These are phyloP conservation scores for Orchesellides sinensis DNA, from an alignment of 2,888 invertebrate species.

Conservation along the genomic window DNA sequence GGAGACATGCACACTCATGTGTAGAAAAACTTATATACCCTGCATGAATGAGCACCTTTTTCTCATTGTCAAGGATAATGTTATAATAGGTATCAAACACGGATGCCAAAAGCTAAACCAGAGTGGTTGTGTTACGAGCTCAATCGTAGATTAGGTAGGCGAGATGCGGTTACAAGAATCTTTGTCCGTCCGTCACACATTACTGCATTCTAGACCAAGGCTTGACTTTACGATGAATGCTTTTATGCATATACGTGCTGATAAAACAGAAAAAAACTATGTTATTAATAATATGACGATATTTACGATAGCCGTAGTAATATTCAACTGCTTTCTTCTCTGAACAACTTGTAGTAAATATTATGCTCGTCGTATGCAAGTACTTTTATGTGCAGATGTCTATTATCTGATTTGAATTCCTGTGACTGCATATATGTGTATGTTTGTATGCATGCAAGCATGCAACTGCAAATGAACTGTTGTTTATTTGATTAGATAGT, in stretches of 20 bases:
- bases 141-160: conserved; percentile 14
- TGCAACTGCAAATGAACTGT: conserved; percentile 55
- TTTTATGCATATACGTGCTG: conserved; percentile 31
- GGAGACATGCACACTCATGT: conserved; percentile 8
- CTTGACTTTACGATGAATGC: conserved; percentile 25
- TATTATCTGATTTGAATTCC: too few relatives aligned
- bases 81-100: conserved; percentile 21
- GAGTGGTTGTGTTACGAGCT: conserved; percentile 5
- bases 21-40: too few relatives aligned
- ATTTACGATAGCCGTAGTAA: background rate
- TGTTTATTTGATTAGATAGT: conserved; percentile 57
- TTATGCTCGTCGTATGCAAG: too few relatives aligned
- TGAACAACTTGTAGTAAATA: too few relatives aligned
- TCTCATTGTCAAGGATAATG: conserved; percentile 56
- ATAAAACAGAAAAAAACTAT: conserved; percentile 16
- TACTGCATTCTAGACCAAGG: conserved; percentile 52
- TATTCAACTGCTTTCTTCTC: background rate
- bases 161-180: background rate
- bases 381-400: too few relatives aligned
- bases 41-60: conserved; percentile 47
- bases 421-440: background rate
- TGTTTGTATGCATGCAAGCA: conserved; percentile 23
- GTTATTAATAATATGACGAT: conserved; percentile 39
- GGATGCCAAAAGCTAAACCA: conserved; percentile 29
- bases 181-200: conserved; percentile 36